Percentiles rank a stretch among this genome's conserved stretches.
These are phyloP conservation scores for Penaeus japonicus DNA, from an alignment of 1,140 invertebrate genomes.

Conservation along the genomic window DNA sequence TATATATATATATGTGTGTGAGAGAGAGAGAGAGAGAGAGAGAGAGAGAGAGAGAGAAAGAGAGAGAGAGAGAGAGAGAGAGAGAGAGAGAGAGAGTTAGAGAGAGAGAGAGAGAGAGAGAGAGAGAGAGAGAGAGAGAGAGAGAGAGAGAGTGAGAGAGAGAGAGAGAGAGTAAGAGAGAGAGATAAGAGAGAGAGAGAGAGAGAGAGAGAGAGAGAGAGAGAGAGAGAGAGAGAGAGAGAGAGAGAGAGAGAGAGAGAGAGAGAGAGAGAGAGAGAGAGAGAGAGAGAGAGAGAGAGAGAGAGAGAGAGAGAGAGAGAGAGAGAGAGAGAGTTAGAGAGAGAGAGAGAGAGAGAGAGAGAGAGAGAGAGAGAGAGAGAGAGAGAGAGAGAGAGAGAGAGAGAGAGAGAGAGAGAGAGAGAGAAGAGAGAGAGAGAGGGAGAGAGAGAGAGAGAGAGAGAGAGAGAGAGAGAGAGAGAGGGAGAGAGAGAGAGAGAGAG, in stretches of 20 bases:
- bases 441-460: no score
- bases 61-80: neutral
- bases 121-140: neutral
- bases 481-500: no score
- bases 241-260: neutral
- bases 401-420: no score
- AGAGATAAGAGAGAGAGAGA: neutral
- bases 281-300: neutral
- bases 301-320: neutral
- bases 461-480: no score
- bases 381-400: no score
- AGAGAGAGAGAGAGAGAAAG: neutral
- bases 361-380: no score
- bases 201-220: neutral
- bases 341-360: no score
- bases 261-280: neutral
- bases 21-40: neutral
- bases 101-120: neutral
- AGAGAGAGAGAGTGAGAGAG: neutral
- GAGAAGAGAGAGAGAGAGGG: no score
- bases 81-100: neutral
- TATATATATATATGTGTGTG: no score
- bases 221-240: neutral
- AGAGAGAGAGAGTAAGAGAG: neutral
- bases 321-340: no score